These are phyloP conservation scores for Chanos chanos DNA, from an alignment of 2,797 vertebrate genomes.

Conservation along the genomic window DNA sequence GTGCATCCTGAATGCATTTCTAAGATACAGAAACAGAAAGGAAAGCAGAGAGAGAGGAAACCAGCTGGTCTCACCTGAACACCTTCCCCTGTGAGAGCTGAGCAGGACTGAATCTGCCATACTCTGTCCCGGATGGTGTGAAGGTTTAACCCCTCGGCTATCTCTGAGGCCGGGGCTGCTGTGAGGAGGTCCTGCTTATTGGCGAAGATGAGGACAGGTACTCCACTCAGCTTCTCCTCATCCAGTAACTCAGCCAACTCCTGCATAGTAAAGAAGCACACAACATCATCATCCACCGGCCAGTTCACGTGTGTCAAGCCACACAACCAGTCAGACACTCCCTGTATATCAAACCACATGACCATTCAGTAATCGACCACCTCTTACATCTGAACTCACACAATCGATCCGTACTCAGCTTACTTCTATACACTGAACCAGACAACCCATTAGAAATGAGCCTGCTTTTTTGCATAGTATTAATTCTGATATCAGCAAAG, in stretches of 20 bases:
- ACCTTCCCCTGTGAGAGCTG: conserved; percentile 92
- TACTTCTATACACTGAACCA: too few species aligned
- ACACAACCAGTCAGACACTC: neutral
- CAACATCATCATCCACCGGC: neutral
- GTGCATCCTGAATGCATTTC: too few species aligned
- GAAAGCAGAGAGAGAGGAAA: too few species aligned
- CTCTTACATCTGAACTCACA: too few species aligned
- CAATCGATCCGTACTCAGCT: too few species aligned
- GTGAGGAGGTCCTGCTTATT: conserved; percentile 98
- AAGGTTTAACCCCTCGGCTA: conserved; percentile 93
- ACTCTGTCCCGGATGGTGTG: conserved; percentile 95
- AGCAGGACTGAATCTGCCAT: conserved; percentile 99
- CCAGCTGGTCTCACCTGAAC: conserved; percentile 94
- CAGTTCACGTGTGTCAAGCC: neutral
- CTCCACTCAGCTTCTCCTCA: conserved; percentile 93
- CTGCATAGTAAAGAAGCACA: conserved; percentile 55
- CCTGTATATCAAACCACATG: too few species aligned
- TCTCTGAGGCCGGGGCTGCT: conserved; percentile 92
- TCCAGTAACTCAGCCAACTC: conserved; percentile 94
- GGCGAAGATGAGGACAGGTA: conserved; percentile 94
- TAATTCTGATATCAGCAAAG: too few species aligned
- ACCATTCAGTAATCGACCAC: too few species aligned
- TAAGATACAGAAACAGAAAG: too few species aligned
- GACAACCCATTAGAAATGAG: too few species aligned
- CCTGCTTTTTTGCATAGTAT: too few species aligned